Conservation (phyloP, 2,888 invertebrate genomes). For the Cerastis rubricosa region DNA sequence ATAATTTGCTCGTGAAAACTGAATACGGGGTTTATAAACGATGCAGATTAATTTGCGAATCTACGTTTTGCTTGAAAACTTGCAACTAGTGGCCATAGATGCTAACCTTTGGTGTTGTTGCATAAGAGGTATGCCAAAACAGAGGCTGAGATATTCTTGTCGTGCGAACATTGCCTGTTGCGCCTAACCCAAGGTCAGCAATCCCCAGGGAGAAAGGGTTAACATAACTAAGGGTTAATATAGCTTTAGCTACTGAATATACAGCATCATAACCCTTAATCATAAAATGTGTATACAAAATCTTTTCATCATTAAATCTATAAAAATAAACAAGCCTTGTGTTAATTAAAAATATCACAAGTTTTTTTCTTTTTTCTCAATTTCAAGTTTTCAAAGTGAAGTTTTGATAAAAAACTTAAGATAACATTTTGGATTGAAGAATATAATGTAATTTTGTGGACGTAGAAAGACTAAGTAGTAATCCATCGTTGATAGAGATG, state of each 20-base stretch:
- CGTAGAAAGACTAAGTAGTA: not conserved
- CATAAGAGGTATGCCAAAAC: not conserved
- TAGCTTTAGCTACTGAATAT: not conserved
- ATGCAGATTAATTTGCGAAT: not conserved
- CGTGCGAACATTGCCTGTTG: constrained; percentile 36
- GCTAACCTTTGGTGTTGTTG: not conserved
- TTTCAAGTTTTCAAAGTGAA: constrained; percentile 19
- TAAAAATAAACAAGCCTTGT: not conserved
- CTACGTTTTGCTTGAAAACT: not conserved
- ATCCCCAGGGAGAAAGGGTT: constrained; percentile 4
- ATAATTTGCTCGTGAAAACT: not conserved
- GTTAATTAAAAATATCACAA: constrained; percentile 8
- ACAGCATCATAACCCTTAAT: not conserved
- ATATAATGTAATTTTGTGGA: constrained; percentile 10
- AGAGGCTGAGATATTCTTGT: not conserved
- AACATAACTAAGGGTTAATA: not conserved
- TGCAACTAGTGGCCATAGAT: no score
- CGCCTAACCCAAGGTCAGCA: constrained; percentile 23
- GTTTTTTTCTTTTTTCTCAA: not conserved
- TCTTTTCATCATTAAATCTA: not conserved
- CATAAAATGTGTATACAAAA: not conserved
- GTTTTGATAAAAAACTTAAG: constrained; percentile 3
- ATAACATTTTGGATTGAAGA: constrained; percentile 11
- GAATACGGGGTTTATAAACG: not conserved
- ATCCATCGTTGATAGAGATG: constrained; percentile 9